Conservation (phyloP, 1,140 invertebrate genomes). For the Argopecten irradians region DNA sequence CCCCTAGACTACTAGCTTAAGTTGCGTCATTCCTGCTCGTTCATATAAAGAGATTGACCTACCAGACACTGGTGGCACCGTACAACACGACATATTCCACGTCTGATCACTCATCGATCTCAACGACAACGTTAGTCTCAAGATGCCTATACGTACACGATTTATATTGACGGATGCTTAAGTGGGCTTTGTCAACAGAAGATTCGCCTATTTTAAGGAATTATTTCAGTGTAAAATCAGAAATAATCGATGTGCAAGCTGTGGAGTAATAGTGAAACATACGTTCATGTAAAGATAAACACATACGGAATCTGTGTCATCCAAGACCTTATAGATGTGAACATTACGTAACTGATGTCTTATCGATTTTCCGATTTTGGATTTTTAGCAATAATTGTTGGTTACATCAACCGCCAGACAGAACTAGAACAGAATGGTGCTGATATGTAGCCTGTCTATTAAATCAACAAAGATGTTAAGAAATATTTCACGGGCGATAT, state of each 20-base stretch:
- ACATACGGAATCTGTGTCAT: neutral
- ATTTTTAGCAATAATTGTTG: neutral
- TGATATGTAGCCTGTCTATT: neutral
- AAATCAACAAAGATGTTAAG: neutral
- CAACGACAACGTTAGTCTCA: neutral
- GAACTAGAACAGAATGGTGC: neutral
- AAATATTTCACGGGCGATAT: too few species aligned
- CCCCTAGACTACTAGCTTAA: neutral
- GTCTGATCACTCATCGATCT: neutral
- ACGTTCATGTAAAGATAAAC: neutral
- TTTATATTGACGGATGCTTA: neutral
- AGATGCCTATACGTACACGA: neutral
- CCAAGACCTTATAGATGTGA: neutral
- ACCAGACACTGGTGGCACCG: neutral
- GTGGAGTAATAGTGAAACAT: neutral
- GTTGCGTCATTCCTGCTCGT: neutral
- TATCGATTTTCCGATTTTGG: neutral
- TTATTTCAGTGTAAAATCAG: neutral
- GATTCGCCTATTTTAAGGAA: neutral
- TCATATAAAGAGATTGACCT: neutral
- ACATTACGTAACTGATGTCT: neutral
- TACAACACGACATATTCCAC: neutral
- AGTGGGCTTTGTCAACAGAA: neutral
- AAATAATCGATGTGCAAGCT: neutral
- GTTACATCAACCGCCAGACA: neutral